phyloP scores from a whole-genome alignment of 1,140 invertebrate genomes.

The Leptestheria dahalacensis region DNA sequence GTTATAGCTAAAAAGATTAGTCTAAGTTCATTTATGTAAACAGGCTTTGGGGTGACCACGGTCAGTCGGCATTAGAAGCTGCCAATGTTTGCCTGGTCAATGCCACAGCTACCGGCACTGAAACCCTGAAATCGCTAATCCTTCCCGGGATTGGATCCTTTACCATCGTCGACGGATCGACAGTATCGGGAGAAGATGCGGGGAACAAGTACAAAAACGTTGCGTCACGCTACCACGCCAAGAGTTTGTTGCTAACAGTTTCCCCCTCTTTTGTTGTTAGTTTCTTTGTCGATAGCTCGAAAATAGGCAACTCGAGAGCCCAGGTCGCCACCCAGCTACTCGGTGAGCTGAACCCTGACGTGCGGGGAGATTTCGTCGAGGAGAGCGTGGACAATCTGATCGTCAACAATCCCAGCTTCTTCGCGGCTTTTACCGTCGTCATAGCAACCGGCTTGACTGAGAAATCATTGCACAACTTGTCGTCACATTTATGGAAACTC shows the following conservation, averaged over 20 bases:
- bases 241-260: not conserved
- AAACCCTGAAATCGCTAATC: constrained; percentile 85
- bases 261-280: constrained; percentile 37
- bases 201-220: constrained; percentile 60
- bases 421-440: constrained; percentile 73
- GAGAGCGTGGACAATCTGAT: constrained; percentile 72
- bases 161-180: constrained; percentile 83
- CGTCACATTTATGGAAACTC: constrained; percentile 63
- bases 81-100: constrained; percentile 88
- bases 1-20: not conserved
- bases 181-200: constrained; percentile 73
- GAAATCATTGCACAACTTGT: constrained; percentile 57
- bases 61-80: constrained; percentile 70
- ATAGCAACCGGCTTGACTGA: constrained; percentile 71
- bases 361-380: constrained; percentile 79
- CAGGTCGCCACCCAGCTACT: constrained; percentile 64
- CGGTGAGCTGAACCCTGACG: constrained; percentile 83
- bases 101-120: constrained; percentile 83
- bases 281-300: constrained; percentile 71
- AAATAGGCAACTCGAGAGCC: constrained; percentile 65
- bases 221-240: not conserved
- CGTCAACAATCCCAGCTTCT: constrained; percentile 71
- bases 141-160: constrained; percentile 91
- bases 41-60: constrained; percentile 94
- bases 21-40: constrained; percentile 13